phyloP scores from a whole-genome alignment of 1,140 invertebrate species.

The Lepidurus arcticus region DNA sequence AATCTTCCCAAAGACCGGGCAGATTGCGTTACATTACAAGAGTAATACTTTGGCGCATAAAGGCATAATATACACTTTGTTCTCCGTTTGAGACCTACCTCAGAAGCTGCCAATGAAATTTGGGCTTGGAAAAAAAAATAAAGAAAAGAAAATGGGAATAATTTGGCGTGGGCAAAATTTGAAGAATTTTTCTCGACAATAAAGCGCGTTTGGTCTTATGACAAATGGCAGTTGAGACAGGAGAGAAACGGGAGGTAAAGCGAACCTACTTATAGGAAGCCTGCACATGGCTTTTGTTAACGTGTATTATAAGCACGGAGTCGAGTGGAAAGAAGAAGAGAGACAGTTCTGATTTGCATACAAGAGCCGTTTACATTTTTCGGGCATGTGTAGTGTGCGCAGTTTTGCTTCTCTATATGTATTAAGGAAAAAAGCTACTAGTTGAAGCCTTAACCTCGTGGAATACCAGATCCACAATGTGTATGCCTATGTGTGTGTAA shows the following conservation, averaged over 20 bases:
- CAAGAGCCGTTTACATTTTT: conserved; percentile 14
- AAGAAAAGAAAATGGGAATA: neutral
- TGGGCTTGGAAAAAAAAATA: no score
- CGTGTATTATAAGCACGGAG: neutral
- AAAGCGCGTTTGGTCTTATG: neutral
- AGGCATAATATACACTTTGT: no score
- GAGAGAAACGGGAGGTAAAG: conserved; percentile 4
- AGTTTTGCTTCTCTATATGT: no score
- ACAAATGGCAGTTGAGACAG: neutral
- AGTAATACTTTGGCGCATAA: no score
- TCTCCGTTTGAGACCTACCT: no score
- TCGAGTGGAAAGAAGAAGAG: no score
- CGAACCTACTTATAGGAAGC: neutral
- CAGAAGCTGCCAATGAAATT: no score
- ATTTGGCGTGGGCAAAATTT: neutral
- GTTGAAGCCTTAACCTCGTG: neutral
- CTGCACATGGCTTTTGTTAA: neutral
- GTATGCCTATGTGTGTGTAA: neutral
- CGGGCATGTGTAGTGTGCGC: neutral
- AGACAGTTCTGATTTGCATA: neutral
- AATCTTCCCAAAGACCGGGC: no score
- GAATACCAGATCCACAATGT: neutral
- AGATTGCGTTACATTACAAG: no score
- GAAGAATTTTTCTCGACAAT: neutral
- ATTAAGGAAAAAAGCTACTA: no score